Base-by-base conservation (phyloP, 2,113 vertebrate genomes). In the Stegostoma tigrinum region DNA sequence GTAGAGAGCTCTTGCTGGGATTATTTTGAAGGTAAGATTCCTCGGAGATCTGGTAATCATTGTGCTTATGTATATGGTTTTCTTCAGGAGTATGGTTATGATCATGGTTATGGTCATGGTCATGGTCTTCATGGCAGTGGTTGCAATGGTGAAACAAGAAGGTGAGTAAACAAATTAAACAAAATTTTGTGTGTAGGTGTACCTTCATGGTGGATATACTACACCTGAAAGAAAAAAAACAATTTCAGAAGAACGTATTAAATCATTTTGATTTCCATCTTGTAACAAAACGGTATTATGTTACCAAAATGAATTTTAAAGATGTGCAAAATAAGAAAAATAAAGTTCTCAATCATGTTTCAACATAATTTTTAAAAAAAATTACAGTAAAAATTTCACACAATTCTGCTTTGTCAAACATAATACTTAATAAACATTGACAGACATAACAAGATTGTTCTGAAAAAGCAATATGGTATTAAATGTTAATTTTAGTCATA, bases 111-210 rank as follows among this genome's bases (percentile, higher is more conserved):
- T 97, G 96, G 38, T 97, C 94, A 72, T 95, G 96, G 96, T 98
- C 97, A 95, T 98, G 98, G 3, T 98, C 98, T 96, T 96, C 98
- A 96, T 99, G 98, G 97, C 98, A 98, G 96, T 98, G 98, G 97
- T 97, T 98, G 97, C 98, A 99, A 95, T 99, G 98, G 97, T 99
- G 98, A 97, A 98, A 98, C 96, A 99, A 96, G 97, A 99, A 98
- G 90, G 99, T 99, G 97, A 99, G 97, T 97, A 99, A 98, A 97
- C 99, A 99, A 97, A 99, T 98, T 97, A 99, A 98, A 97, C 99
- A 99, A 97, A 99, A 99, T 97, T 98, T 98, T 96, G 99, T 99
- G 98, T 99, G 99, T 96, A 98, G 97, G 96, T 99, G 98, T 97
- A 99, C 99, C 98, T 98, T 98, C 99, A 99, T 99, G 94, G 66